Conservation (phyloP, 2,797 vertebrate genomes). For the Gymnodraco acuticeps region DNA sequence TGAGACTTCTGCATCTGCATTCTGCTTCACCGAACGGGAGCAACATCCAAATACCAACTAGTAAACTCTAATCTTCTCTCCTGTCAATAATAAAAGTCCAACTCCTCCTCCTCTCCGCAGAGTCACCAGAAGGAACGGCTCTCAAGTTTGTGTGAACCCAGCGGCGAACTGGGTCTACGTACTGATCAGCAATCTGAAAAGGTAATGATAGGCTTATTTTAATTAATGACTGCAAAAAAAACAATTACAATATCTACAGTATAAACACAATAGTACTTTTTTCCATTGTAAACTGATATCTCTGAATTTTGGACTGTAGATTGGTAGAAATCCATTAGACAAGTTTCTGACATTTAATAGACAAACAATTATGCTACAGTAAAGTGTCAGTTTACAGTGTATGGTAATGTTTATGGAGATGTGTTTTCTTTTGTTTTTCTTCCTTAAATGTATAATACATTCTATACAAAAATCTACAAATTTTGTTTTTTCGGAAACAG, state of each 20-base stretch:
- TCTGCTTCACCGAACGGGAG: background rate
- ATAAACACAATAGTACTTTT: background rate
- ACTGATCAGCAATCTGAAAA: background rate
- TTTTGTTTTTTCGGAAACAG: too few species aligned
- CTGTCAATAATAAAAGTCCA: background rate
- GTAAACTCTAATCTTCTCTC: background rate
- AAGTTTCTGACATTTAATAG: background rate
- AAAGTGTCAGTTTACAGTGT: background rate
- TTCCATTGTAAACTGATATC: background rate
- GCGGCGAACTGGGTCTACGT: conserved; percentile 7
- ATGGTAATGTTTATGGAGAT: background rate
- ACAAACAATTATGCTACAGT: background rate
- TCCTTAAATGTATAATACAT: too few species aligned
- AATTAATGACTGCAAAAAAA: background rate
- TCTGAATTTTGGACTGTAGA: background rate
- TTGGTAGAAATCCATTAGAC: background rate
- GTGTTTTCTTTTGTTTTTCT: background rate
- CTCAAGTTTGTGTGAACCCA: conserved; percentile 51
- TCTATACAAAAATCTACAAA: too few species aligned
- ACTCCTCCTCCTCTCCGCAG: conserved; percentile 40
- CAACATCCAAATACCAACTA: too few species aligned
- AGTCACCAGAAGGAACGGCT: conserved; percentile 37
- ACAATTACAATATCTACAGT: background rate
- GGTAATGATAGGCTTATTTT: conserved; percentile 33
- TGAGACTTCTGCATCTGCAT: too few species aligned